Evolutionary conservation across 2,113 vertebrate genomes (phyloP).

Genomic region (Callithrix jacchus): DNA sequence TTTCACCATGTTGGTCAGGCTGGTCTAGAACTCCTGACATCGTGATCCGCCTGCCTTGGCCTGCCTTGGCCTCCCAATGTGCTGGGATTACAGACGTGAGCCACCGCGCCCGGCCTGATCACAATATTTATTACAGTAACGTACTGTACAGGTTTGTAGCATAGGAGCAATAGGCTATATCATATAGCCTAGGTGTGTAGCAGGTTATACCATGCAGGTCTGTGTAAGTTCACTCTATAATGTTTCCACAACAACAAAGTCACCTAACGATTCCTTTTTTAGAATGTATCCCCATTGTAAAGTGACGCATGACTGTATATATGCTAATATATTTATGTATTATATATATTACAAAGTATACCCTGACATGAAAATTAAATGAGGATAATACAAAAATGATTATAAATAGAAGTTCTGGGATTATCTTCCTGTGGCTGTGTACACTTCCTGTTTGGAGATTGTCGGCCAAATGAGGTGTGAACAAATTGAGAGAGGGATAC

Average conservation of each 20-base stretch:
- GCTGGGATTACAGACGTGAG: too few relatives aligned
- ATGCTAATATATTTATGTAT: background rate
- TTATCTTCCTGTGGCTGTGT: background rate
- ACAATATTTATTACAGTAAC: background rate
- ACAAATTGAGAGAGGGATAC: background rate
- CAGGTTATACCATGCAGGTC: background rate
- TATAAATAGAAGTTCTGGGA: constrained; percentile 14
- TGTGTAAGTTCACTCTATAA: background rate
- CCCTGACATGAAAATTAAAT: constrained; percentile 18
- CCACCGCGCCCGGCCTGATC: too few relatives aligned
- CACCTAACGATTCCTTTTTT: background rate
- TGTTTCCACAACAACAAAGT: background rate
- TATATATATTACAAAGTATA: background rate
- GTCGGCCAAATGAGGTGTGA: background rate
- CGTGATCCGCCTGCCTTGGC: too few relatives aligned
- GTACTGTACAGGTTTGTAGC: background rate
- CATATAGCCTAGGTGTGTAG: background rate
- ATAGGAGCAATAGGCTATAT: background rate
- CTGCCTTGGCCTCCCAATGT: too few relatives aligned
- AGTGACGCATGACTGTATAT: background rate
- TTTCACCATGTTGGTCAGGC: too few relatives aligned
- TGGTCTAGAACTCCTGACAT: too few relatives aligned
- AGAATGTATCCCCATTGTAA: background rate
- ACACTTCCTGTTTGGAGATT: background rate
- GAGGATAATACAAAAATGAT: background rate